Evolutionary conservation across 64 coral and sea anemone genomes (phyloP).

Genomic region (Pocillopora verrucosa): DNA sequence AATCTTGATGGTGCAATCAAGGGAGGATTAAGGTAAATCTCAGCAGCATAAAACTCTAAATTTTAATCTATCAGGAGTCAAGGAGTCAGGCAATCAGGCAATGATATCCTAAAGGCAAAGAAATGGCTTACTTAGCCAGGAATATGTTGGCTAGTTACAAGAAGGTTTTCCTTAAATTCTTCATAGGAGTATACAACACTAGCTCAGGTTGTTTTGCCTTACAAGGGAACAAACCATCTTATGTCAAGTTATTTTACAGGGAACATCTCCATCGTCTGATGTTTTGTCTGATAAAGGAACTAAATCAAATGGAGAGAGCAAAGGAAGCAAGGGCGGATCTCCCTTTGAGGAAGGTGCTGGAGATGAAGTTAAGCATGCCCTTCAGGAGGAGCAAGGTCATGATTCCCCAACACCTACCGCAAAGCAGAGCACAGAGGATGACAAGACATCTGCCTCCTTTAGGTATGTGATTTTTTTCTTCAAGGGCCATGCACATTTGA

Average conservation of each 20-base stretch:
- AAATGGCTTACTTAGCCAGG: no score
- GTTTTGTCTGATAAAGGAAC: conserved; percentile 54
- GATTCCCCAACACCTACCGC: conserved; percentile 67
- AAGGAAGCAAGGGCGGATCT: conserved; percentile 61
- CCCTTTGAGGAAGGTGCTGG: conserved; percentile 92
- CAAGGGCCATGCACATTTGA: no score
- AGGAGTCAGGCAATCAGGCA: no score
- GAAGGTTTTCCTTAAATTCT: no score
- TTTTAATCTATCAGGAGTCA: no score
- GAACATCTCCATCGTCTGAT: conserved; percentile 64
- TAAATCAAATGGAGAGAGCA: conserved; percentile 37
- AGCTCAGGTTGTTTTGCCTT: background rate
- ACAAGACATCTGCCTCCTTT: conserved; percentile 65
- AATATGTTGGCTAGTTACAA: no score
- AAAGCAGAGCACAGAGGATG: conserved; percentile 57
- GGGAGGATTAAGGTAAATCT: no score
- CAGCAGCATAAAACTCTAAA: no score
- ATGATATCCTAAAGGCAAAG: no score
- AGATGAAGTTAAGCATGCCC: conserved; percentile 70
- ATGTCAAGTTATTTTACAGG: background rate
- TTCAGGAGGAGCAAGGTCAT: conserved; percentile 81
- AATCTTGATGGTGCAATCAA: no score
- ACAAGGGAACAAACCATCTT: background rate
- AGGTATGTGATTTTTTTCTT: conserved; percentile 50
- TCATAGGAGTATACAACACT: no score